A percentile compares a stretch with the other conserved stretches of the same genome.
phyloP scores from a whole-genome alignment of 2,888 invertebrate genomes.

The Euplagia quadripunctaria region DNA sequence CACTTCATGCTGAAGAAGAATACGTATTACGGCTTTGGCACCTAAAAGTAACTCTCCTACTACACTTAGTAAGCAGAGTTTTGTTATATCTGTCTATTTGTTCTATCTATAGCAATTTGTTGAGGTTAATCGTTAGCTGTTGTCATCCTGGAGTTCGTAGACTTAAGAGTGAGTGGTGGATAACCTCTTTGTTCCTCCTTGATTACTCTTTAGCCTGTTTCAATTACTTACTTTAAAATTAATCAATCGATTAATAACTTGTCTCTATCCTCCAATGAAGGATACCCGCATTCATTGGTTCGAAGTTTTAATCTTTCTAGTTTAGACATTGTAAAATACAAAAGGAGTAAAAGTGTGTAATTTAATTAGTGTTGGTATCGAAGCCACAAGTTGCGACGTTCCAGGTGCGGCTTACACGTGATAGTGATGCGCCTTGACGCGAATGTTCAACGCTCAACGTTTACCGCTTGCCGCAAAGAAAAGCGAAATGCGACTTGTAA shows the following conservation, averaged over 20 bases:
- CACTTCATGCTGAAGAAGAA: no score
- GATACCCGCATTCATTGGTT: neutral
- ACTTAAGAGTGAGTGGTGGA: no score
- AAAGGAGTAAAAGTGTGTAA: conserved; percentile 20
- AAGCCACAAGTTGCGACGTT: conserved; percentile 38
- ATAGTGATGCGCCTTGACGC: conserved; percentile 75
- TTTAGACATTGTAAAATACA: conserved; percentile 15
- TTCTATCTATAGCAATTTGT: no score
- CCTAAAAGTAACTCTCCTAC: no score
- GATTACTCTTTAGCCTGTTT: no score
- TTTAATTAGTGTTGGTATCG: conserved; percentile 27
- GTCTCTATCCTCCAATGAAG: neutral
- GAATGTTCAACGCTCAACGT: conserved; percentile 64
- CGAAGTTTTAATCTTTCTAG: neutral
- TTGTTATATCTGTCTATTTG: no score
- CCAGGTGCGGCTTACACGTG: conserved; percentile 56
- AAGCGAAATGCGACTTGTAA: conserved; percentile 9
- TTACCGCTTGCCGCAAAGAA: conserved; percentile 28
- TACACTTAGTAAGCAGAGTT: no score
- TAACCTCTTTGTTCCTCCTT: no score
- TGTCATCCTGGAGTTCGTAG: no score
- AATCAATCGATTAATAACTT: neutral
- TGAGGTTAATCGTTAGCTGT: no score
- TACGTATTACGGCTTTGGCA: no score
- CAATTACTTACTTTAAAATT: no score